Evolutionary conservation across 2,888 invertebrate species (phyloP), one percentile per base, ranked within the genome.

Genomic region (Physocephala rufipes): DNA sequence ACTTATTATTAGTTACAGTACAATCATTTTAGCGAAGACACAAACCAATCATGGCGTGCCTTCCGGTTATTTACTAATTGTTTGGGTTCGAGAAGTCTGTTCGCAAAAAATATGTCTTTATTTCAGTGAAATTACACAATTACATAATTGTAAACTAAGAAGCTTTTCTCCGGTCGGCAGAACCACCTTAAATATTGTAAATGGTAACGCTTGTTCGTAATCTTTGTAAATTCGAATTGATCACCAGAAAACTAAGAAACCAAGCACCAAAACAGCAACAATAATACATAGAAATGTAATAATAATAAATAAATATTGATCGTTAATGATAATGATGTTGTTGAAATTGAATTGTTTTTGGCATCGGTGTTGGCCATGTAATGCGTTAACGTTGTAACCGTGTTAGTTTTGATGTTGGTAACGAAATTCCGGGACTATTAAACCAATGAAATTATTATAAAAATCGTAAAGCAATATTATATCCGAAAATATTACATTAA

Each of bases 141-240:
- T 36, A 7, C 4, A 36, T 58, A n/a, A 28, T 49, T 49, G 36
- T 4, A 36, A 47, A 12, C 21, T 21, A n/a, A n/a, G n/a, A n/a
- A n/a, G n/a, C 43, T 36, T 73, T 80, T 80, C 79, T 79, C 81
- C 80, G 85, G 84, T 84, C 84, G 85, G 81, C 79, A 79, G 78
- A 82, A 85, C 84, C 84, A 84, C 84, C 85, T 83, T 85, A 82
- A 81, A 85, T 85, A 85, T 84, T 85, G 83, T 85, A 82, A 75
- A n/a, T n/a, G n/a, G n/a, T n/a, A n/a, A n/a, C n/a, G n/a, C n/a
- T n/a, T n/a, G n/a, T n/a, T 36, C 9, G 36, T 36, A 36, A 36
- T 71, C 73, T 58, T 63, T 51, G 47, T 62, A 61, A 68, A 51
- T 62, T 68, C 28, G 62, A 53, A 36, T 36, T 43, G 24, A 62